Conservation (phyloP, 2,797 vertebrate genomes). For the Lutjanus campechanus region DNA sequence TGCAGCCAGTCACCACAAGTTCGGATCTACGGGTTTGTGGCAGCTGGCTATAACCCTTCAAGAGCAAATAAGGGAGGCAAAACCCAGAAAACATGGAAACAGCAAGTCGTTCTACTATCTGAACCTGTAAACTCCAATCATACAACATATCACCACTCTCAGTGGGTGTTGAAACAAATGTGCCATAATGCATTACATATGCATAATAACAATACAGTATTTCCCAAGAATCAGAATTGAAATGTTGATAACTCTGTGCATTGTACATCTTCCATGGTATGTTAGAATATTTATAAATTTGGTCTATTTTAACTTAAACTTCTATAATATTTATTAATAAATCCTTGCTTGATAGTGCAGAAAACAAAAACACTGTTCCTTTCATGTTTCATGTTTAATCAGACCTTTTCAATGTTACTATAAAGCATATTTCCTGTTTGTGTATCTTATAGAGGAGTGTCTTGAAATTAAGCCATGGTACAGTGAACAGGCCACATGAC, state of each 20-base stretch:
- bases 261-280: background rate
- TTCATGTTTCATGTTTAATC: constrained; percentile 10
- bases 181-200: background rate
- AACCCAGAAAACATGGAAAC: constrained; percentile 33
- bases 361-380: background rate
- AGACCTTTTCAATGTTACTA: constrained; percentile 7
- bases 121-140: constrained; percentile 18
- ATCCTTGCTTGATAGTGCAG: fast-evolving
- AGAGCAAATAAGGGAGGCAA: constrained; percentile 35
- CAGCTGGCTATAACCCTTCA: constrained; percentile 87
- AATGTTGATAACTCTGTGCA: background rate
- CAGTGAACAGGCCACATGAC: constrained; percentile 62
- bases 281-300: background rate
- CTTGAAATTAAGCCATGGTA: constrained; percentile 31
- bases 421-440: constrained; percentile 22
- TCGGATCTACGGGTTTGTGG: constrained; percentile 99
- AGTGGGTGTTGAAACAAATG: constrained; percentile 28
- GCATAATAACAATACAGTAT: constrained; percentile 6
- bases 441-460: constrained; percentile 23
- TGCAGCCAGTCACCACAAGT: constrained; percentile 95
- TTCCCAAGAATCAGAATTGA: background rate
- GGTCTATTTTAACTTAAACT: background rate
- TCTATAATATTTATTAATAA: constrained; percentile 7
- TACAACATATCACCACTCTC: constrained; percentile 7
- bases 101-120: constrained; percentile 16